Evolutionary conservation across 2,888 invertebrate genomes (phyloP).

Genomic region (Agrenia bidenticulata): DNA sequence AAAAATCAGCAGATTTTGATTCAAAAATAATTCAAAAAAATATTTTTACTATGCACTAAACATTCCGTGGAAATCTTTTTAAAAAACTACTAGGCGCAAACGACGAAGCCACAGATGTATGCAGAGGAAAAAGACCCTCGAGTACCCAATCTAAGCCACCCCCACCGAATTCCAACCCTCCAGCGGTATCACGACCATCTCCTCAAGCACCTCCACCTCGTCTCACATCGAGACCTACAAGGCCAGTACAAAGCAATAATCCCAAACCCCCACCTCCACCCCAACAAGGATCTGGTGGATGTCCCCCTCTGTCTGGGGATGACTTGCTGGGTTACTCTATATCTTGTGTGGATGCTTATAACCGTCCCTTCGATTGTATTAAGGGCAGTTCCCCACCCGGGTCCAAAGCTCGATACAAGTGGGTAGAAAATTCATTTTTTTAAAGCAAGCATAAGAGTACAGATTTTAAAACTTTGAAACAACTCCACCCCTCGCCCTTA

Average conservation of each 20-base stretch:
- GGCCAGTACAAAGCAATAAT: background rate
- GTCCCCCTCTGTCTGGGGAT: background rate
- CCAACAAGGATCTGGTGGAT: background rate
- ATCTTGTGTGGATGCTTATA: background rate
- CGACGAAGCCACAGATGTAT: conserved; percentile 48
- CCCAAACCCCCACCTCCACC: background rate
- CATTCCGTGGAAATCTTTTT: background rate
- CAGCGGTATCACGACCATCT: background rate
- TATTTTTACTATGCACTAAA: background rate
- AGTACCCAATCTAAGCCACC: background rate
- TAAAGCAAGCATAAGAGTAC: background rate
- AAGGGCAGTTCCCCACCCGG: conserved; percentile 7
- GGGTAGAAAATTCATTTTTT: background rate
- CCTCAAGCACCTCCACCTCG: background rate
- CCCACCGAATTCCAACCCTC: background rate
- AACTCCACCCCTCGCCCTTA: background rate
- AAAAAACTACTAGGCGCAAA: conserved; percentile 46
- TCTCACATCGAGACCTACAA: background rate
- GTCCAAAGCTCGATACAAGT: conserved; percentile 20
- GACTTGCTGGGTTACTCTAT: background rate
- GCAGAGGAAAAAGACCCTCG: conserved; percentile 19
- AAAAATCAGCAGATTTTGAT: background rate
- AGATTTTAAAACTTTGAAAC: background rate
- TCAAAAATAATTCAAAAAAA: background rate
- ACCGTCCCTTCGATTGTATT: background rate